These are phyloP conservation scores for Echeneis naucrates DNA, from an alignment of 2,797 vertebrate species.

Conservation along the genomic window DNA sequence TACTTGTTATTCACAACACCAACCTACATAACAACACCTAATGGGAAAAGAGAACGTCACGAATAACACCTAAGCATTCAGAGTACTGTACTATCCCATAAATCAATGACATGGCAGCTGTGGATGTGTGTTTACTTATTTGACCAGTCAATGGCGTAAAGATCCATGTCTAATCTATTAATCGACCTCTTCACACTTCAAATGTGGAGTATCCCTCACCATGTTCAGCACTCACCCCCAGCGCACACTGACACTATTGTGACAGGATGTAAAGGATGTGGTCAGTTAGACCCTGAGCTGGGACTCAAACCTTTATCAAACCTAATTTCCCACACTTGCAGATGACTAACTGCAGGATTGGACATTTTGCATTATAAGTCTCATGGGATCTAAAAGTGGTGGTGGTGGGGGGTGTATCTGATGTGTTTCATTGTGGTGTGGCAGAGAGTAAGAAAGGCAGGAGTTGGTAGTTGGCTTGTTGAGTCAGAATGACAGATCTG, in stretches of 20 bases:
- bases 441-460: not conserved
- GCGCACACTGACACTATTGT: conserved; percentile 53
- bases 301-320: conserved; percentile 61
- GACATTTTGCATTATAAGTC: not conserved
- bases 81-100: not conserved
- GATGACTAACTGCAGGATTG: too few species aligned
- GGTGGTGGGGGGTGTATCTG: too few species aligned
- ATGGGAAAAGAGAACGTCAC: not conserved
- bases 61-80: not conserved
- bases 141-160: not conserved
- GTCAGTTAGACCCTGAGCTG: conserved; percentile 40
- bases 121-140: not conserved
- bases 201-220: conserved; percentile 5
- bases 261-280: conserved; percentile 57
- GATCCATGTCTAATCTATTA: not conserved
- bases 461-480: not conserved
- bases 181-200: not conserved
- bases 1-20: not conserved
- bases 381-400: not conserved
- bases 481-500: not conserved
- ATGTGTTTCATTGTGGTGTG: not conserved
- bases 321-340: too few species aligned
- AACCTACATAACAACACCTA: not conserved
- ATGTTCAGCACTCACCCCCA: conserved; percentile 19
- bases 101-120: not conserved